Evolutionary conservation across 2,797 vertebrate genomes (phyloP), one percentile per base, ranked within the genome.

Genomic region (Leptoclinus maculatus): DNA sequence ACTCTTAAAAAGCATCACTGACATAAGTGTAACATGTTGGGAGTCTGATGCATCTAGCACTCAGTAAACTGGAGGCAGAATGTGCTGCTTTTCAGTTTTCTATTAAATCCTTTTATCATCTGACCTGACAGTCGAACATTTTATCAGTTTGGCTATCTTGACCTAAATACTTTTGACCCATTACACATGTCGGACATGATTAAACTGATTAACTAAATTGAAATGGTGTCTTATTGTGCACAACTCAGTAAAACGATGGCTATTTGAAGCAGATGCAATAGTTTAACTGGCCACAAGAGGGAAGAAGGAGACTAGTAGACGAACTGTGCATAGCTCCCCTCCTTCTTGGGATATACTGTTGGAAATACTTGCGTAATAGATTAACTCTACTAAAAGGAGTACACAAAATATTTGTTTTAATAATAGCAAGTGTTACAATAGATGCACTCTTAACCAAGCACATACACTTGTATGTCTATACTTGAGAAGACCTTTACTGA

Each of bases 251-350:
- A 34, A 25, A 53, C 12, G 17, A 36, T 39, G 27, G 57, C 36
- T 65, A 68, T 75, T 66, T 11, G 64, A n/a, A 63, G 56, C 27
- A 67, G 41, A 14, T 92, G 90, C 76, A 91, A 60, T 90, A 71
- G 13, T 83, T 17, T 14, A 60, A 81, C 34, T 72, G 43, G 59
- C 91, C 92, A 93, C 90, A 82, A 89, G 92, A 88, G 88, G 91
- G 93, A 74, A 43, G 69, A 83, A 60, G 19, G 62, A 78, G 53
- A 80, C 74, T 21, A 74, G 41, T 7, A 59, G 58, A 83, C 7
- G 0, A 12, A 41, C 34, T 71, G 1, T 5, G 34, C 43, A 53
- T 65, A 54, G 41, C 21, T 38, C 23, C 63, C 36, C 43, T 62
- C 45, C 47, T 64, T 45, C 41, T 56, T 43, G 49, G 60, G 36